Base-by-base conservation (phyloP, 2,888 invertebrate genomes). In the Nudaria mundana region DNA sequence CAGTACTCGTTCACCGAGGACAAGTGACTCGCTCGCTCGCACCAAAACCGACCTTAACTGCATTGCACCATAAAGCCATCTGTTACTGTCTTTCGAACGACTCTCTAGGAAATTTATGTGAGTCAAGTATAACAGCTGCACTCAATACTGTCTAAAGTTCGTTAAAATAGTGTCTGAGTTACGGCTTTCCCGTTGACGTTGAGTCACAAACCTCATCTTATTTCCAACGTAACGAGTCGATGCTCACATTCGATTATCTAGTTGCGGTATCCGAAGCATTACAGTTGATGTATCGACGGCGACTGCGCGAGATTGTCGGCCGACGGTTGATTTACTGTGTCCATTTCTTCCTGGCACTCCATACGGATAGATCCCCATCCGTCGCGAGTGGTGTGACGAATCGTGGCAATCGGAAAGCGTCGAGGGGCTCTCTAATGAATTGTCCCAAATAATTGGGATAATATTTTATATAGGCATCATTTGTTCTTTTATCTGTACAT, bases 191-290 rank as follows among this genome's bases (percentile, higher is more conserved):
- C 44, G 41, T 48, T 53, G 57, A 63, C 53, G 51, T 50, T 52
- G 60, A 64, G 67, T 68, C 65, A 73, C 76, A 79, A 77, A 79
- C 77, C 81, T 85, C 85, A 81, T 86, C 83, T 86, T 84, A 85
- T 86, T 83, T 77, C 83, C 81, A 84, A 79, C 78, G 85, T 84
- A 86, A 86, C 85, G 85, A 87, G 83, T 85, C 76, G 86, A 86
- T 85, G 87, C 86, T 85, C 85, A 85, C 85, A 85, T 86, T 82
- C 85, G 87, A 87, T 88, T 88, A 86, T 88, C 87, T 84, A 80
- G 76, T 74, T 77, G 86, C 81, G 87, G 86, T 84, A 85, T 86
- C 84, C 85, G 81, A 85, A 76, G 85, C 86, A 85, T 86, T 85
- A 86, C 86, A 79, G 81, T 84, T 87, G 87, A 87, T 87, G 85